These are phyloP conservation scores for Actenoides hombroni DNA, from an alignment of 2,113 vertebrate species.

Conservation along the genomic window DNA sequence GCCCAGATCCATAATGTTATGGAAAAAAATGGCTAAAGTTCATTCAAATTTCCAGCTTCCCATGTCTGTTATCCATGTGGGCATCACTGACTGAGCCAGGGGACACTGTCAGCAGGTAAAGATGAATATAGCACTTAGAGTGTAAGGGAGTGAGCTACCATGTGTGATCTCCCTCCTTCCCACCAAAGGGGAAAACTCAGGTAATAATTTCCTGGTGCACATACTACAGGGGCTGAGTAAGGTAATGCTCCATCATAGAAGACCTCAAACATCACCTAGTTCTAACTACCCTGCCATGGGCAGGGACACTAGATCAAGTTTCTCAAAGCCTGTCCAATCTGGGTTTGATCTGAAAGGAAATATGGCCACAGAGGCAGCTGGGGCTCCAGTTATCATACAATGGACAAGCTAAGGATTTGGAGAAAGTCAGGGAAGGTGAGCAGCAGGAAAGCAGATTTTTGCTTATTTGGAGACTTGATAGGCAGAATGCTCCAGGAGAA, in stretches of 20 bases:
- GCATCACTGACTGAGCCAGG: not conserved
- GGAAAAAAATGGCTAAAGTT: not conserved
- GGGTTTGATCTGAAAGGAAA: not conserved
- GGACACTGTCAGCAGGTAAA: not conserved
- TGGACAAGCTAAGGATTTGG: not conserved
- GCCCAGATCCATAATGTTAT: no score
- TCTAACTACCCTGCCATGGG: no score
- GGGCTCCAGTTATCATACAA: not conserved
- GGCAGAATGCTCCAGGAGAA: not conserved
- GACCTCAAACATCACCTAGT: not conserved
- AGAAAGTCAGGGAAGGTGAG: not conserved
- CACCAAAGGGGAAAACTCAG: not conserved
- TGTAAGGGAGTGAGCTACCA: not conserved
- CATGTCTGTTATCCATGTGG: not conserved
- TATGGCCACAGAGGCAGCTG: not conserved
- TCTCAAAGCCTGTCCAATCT: no score
- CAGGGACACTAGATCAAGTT: no score
- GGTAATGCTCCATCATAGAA: not conserved
- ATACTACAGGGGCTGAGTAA: no score
- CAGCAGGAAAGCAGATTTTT: not conserved
- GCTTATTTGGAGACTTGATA: not conserved
- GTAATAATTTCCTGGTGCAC: not conserved
- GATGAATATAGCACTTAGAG: not conserved
- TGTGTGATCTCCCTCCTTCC: not conserved
- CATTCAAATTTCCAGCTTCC: not conserved